Percentiles rank a stretch among this genome's conserved stretches.
These are phyloP conservation scores for Serranus cabrilla DNA, from an alignment of 2,797 vertebrate genomes.

Conservation along the genomic window DNA sequence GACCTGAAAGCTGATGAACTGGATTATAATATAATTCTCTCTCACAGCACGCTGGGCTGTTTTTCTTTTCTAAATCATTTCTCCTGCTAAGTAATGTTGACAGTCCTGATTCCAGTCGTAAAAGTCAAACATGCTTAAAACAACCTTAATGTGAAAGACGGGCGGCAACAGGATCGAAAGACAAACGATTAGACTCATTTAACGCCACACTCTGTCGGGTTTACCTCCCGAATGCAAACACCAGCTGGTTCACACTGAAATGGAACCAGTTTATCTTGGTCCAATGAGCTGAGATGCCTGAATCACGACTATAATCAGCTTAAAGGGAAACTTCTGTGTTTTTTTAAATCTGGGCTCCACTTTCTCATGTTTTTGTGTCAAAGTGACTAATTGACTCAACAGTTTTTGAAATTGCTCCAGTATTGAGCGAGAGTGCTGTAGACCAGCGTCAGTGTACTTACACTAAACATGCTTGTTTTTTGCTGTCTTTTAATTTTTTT, in stretches of 20 bases:
- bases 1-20: slow-evolving; percentile 54
- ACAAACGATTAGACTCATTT: slow-evolving; percentile 29
- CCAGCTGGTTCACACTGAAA: neutral
- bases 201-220: slow-evolving; percentile 1
- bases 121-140: slow-evolving; percentile 39
- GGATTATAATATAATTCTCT: slow-evolving; percentile 33
- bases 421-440: too few relatives aligned
- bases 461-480: too few relatives aligned
- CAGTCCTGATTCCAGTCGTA: neutral
- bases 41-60: neutral
- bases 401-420: too few relatives aligned
- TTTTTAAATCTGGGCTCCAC: too few relatives aligned
- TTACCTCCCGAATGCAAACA: slow-evolving; percentile 31
- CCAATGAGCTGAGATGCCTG: neutral
- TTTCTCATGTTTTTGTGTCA: too few relatives aligned
- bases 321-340: neutral
- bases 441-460: too few relatives aligned
- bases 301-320: slow-evolving; percentile 3
- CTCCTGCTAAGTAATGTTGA: slow-evolving; percentile 12
- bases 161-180: slow-evolving; percentile 25
- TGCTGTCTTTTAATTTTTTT: too few relatives aligned
- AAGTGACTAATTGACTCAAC: too few relatives aligned
- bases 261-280: slow-evolving; percentile 1
- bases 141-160: slow-evolving; percentile 16
- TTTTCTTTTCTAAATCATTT: slow-evolving; percentile 30